Base-by-base conservation (phyloP, 2,888 invertebrate species). In the Mellilla xanthometata region DNA sequence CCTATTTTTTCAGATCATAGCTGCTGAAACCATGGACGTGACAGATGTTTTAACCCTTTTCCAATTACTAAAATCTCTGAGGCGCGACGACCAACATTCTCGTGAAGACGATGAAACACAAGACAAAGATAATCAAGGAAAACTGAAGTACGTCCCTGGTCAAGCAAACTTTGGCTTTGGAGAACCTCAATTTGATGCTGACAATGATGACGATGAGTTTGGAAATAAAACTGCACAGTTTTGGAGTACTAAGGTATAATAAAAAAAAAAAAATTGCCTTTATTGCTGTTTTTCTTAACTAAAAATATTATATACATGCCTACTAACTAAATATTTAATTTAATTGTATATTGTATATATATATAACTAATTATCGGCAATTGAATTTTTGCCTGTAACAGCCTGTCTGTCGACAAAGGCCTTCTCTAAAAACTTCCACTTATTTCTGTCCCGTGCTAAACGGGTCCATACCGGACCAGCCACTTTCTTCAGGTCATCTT, bases 171-270 rank as follows among this genome's bases (percentile, higher is more conserved):
- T 19, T 2, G 19, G 27, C 7, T 36, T 36, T 12, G 5, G 19
- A 22, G 10, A 19, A n/a, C 7, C 24, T 24, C 24, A 4, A 4
- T 9, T 5, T 0, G 23, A 39, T 3, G 12, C 28, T 2, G 28
- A 38, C 6, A 1, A 12, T 9, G 30, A 23, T 2, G 11, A 6
- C 7, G 22, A 9, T 2, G 12, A 6, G 12, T 1, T 12, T 2
- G 8, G 24, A 6, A 30, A 39, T 11, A 36, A 36, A n/a, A 36
- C 36, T 36, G 28, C 12, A 11, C 15, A 11, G 28, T 36, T 36
- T 22, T 36, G 36, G 36, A 28, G 22, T 6, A 36, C 36, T n/a
- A 36, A 36, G 36, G 36, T 22, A 1, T n/a, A n/a, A n/a, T n/a
- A n/a, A n/a, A n/a, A n/a, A n/a, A n/a, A n/a, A n/a, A n/a, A n/a